These are phyloP conservation scores for Ichneumoninae sp. DNA, from an alignment of 2,888 invertebrate genomes.

Conservation along the genomic window DNA sequence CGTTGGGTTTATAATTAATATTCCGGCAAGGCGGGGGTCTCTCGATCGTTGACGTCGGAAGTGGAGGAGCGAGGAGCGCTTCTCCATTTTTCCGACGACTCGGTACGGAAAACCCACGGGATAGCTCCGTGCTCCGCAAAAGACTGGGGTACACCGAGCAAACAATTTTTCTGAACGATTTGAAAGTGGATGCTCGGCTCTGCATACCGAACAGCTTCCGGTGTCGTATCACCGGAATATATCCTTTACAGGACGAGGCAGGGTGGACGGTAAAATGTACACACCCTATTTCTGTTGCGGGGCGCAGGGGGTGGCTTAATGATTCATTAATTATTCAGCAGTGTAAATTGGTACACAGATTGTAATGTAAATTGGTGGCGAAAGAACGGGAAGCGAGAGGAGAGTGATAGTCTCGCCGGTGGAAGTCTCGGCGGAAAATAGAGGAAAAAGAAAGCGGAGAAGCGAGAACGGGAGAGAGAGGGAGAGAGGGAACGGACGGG, in stretches of 20 bases:
- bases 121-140: conserved; percentile 2
- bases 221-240: not conserved
- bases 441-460: conserved; percentile 18
- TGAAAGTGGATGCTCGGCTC: conserved; percentile 5
- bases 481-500: conserved; percentile 6
- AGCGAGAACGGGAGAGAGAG: conserved; percentile 12
- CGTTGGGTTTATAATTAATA: conserved; percentile 66
- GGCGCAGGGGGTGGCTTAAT: conserved; percentile 27
- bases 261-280: conserved; percentile 29
- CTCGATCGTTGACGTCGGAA: conserved; percentile 60
- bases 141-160: conserved; percentile 5
- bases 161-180: conserved; percentile 26
- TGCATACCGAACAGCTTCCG: not conserved
- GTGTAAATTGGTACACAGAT: conserved; percentile 69
- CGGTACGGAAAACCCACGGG: conserved; percentile 13
- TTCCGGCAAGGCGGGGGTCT: conserved; percentile 36
- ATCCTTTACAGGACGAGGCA: not conserved
- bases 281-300: conserved; percentile 31
- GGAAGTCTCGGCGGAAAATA: conserved; percentile 48
- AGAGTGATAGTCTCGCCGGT: conserved; percentile 57
- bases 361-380: conserved; percentile 68
- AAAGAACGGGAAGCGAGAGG: conserved; percentile 58
- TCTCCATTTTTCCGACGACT: conserved; percentile 42
- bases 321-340: conserved; percentile 68
- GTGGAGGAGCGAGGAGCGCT: conserved; percentile 56